Evolutionary conservation across 2,888 invertebrate genomes (phyloP).

Genomic region (Eulithis testata): DNA sequence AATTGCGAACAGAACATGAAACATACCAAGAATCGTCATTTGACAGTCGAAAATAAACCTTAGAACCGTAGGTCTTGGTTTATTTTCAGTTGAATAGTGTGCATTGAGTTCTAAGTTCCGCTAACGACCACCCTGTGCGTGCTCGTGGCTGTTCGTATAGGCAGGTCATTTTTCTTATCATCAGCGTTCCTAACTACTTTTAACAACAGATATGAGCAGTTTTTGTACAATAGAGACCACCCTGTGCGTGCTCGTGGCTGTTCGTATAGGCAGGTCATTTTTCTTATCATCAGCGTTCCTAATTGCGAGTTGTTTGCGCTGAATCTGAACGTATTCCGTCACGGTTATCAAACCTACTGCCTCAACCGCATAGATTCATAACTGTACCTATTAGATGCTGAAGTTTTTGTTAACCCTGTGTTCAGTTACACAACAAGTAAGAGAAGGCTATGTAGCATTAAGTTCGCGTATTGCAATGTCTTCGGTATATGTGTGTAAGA

Average conservation of each 20-base stretch:
- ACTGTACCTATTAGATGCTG: too few species aligned
- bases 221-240: neutral
- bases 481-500: too few species aligned
- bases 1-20: constrained; percentile 26
- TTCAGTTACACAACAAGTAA: too few species aligned
- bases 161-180: constrained; percentile 59
- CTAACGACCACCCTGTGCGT: constrained; percentile 19
- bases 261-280: constrained; percentile 49
- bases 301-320: constrained; percentile 43
- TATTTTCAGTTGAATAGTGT: constrained; percentile 2
- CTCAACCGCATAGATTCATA: too few species aligned
- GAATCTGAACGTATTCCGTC: constrained; percentile 27
- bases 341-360: constrained; percentile 27
- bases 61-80: neutral
- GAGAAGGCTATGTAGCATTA: too few species aligned
- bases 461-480: too few species aligned
- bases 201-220: too few species aligned
- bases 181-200: too few species aligned
- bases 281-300: constrained; percentile 53
- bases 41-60: constrained; percentile 16
- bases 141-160: constrained; percentile 29
- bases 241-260: constrained; percentile 28
- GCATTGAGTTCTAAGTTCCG: constrained; percentile 8
- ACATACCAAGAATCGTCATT: constrained; percentile 24
- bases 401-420: too few species aligned